These are phyloP conservation scores for Sebastes taczanowskii DNA, from an alignment of 2,797 vertebrate species.

Conservation along the genomic window DNA sequence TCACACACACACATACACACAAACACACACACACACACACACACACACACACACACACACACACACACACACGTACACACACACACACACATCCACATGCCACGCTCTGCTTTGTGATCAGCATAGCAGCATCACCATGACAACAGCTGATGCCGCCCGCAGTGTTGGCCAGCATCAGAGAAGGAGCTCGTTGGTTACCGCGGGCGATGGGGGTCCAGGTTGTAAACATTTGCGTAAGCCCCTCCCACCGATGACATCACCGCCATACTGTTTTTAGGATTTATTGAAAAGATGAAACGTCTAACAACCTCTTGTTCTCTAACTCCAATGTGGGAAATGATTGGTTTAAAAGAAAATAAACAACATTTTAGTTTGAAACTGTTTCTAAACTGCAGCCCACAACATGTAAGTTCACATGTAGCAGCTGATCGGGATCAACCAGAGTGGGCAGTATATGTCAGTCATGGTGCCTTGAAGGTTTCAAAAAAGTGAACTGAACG, in stretches of 20 bases:
- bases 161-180: constrained; percentile 29
- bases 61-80: background rate
- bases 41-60: background rate
- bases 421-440: background rate
- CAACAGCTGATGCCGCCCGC: constrained; percentile 60
- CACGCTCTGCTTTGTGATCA: constrained; percentile 18
- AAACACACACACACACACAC: background rate
- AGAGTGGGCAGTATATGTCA: background rate
- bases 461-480: background rate
- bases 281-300: background rate
- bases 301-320: background rate
- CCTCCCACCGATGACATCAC: constrained; percentile 30
- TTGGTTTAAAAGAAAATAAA: background rate
- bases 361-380: too few species aligned
- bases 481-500: constrained; percentile 24
- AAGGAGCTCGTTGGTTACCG: constrained; percentile 35
- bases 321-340: background rate
- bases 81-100: background rate
- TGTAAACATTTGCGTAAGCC: constrained; percentile 41
- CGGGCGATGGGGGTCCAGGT: background rate
- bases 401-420: background rate
- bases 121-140: constrained; percentile 62
- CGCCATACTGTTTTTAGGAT: background rate
- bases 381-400: background rate
- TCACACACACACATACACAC: background rate